Conservation (phyloP, 2,113 vertebrate genomes). For the Sylvicapra grimmia region DNA sequence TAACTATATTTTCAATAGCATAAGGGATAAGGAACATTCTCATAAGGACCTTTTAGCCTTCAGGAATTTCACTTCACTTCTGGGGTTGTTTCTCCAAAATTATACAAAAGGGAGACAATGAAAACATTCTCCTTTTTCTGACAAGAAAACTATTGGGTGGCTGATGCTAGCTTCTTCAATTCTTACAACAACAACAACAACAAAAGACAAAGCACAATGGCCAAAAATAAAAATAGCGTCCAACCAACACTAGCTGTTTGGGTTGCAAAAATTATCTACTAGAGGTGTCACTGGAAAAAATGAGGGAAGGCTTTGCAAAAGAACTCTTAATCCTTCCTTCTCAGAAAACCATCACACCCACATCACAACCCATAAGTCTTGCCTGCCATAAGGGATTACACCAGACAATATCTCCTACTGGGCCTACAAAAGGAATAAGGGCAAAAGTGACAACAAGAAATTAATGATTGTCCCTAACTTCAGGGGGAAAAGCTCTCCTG, state of each 20-base stretch:
- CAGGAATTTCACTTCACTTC: not conserved
- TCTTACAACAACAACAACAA: not conserved
- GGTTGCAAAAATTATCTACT: not conserved
- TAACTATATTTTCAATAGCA: not conserved
- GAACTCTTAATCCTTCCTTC: not conserved
- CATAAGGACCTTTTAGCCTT: not conserved
- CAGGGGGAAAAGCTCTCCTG: not conserved
- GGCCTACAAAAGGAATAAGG: not conserved
- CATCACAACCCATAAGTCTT: fast-evolving
- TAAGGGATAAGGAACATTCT: not conserved
- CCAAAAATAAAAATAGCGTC: not conserved
- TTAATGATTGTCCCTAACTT: not conserved
- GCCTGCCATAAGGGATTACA: not conserved
- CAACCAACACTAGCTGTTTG: not conserved
- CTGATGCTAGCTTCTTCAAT: not conserved
- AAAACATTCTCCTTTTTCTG: not conserved
- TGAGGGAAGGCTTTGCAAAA: not conserved
- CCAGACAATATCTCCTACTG: not conserved
- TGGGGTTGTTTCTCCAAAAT: not conserved
- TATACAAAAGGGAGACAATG: not conserved
- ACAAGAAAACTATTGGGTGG: not conserved
- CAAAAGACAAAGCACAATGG: not conserved
- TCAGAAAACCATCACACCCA: not conserved
- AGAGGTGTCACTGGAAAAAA: not conserved
- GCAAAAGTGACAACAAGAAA: not conserved